These are phyloP conservation scores for Blennius ocellaris DNA, from an alignment of 2,113 vertebrate genomes.

Conservation along the genomic window DNA sequence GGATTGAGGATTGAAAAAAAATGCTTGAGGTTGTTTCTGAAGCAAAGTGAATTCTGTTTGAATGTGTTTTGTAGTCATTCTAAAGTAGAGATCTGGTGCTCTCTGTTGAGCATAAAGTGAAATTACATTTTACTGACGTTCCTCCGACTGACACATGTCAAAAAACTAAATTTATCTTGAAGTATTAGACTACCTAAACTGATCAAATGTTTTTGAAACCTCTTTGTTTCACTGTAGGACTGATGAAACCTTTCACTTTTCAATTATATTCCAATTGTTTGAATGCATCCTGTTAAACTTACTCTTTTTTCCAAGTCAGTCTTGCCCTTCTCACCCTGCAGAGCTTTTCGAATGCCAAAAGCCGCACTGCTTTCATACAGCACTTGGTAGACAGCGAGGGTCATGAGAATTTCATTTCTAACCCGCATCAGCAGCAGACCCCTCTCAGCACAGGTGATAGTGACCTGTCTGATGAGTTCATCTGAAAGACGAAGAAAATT, in stretches of 20 bases:
- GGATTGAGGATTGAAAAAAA: neutral
- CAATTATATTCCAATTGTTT: too few relatives aligned
- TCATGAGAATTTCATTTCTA: slow-evolving; percentile 93
- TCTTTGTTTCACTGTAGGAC: too few relatives aligned
- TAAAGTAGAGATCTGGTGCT: slow-evolving; percentile 45
- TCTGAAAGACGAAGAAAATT: slow-evolving; percentile 78
- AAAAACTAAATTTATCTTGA: neutral
- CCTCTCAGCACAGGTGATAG: slow-evolving; percentile 92
- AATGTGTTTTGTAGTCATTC: neutral
- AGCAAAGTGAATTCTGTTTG: neutral
- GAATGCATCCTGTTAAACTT: slow-evolving; percentile 42
- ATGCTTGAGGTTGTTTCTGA: neutral
- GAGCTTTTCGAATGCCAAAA: slow-evolving; percentile 91
- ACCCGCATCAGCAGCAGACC: slow-evolving; percentile 91
- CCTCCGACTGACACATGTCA: neutral
- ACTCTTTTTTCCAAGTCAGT: slow-evolving; percentile 87
- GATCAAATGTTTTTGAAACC: too few relatives aligned
- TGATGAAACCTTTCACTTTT: too few relatives aligned
- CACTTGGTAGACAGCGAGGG: slow-evolving; percentile 87
- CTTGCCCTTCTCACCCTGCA: slow-evolving; percentile 89
- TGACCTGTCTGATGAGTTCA: slow-evolving; percentile 94
- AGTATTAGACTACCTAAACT: too few relatives aligned
- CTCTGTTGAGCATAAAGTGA: slow-evolving; percentile 52
- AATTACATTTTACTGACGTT: neutral
- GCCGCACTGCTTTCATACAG: slow-evolving; percentile 92